phyloP scores from a whole-genome alignment of 1,140 invertebrate species.

The Habropoda laboriosa region DNA sequence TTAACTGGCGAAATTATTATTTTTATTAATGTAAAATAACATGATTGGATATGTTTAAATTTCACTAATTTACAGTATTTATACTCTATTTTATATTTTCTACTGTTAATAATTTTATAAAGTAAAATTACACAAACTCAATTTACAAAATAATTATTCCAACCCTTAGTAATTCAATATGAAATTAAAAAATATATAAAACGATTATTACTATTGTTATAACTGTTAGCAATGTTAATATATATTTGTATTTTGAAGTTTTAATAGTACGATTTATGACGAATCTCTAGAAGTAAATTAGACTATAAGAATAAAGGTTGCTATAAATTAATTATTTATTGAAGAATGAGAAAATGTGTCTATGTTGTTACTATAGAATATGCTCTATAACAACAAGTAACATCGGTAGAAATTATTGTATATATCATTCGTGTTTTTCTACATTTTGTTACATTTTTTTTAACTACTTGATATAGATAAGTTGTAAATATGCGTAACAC shows the following conservation, averaged over 20 bases:
- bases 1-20: conserved; percentile 53
- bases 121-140: neutral
- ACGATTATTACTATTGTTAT: neutral
- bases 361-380: conserved; percentile 16
- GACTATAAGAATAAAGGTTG: conserved; percentile 4
- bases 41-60: conserved; percentile 29
- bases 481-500: conserved; percentile 67
- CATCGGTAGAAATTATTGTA: conserved; percentile 62
- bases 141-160: neutral
- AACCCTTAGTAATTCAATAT: neutral
- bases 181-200: conserved; percentile 24
- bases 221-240: conserved; percentile 11
- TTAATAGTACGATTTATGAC: conserved; percentile 30
- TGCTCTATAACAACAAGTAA: conserved; percentile 46
- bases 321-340: conserved; percentile 21
- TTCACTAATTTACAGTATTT: conserved; percentile 39
- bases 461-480: conserved; percentile 66
- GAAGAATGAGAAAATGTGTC: conserved; percentile 4
- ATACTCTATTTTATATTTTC: conserved; percentile 20
- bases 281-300: neutral
- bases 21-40: conserved; percentile 15
- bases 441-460: conserved; percentile 77
- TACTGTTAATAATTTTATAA: conserved; percentile 14
- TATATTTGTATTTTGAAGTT: conserved; percentile 37
- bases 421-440: conserved; percentile 75